Conservation (phyloP, 2,797 vertebrate genomes). For the Clarias fuscus region DNA sequence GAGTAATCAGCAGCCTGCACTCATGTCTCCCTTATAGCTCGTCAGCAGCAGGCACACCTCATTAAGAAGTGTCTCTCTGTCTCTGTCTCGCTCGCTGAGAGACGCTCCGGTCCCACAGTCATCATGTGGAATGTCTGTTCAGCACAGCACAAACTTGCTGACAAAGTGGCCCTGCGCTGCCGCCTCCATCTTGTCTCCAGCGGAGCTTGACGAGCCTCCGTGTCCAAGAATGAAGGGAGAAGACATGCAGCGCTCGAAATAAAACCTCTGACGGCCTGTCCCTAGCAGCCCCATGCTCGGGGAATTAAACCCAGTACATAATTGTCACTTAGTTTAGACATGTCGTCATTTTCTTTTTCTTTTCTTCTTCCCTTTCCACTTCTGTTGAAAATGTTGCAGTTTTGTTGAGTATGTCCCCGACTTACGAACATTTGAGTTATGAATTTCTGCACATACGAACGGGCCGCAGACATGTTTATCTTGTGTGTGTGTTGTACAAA, state of each 20-base stretch:
- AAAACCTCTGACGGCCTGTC: background rate
- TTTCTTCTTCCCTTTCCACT: background rate
- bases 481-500: too few species aligned
- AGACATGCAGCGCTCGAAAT: background rate
- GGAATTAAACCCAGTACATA: constrained; percentile 10
- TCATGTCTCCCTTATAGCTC: constrained; percentile 42
- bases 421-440: too few species aligned
- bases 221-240: constrained; percentile 15
- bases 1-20: constrained; percentile 40
- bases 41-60: constrained; percentile 48
- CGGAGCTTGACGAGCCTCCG: constrained; percentile 25
- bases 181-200: constrained; percentile 28
- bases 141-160: constrained; percentile 38
- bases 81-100: background rate
- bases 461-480: too few species aligned
- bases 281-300: background rate
- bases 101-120: constrained; percentile 19
- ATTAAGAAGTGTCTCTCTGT: constrained; percentile 39
- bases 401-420: background rate
- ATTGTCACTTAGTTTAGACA: constrained; percentile 8
- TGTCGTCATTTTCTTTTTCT: background rate
- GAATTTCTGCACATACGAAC: too few species aligned
- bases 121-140: constrained; percentile 43
- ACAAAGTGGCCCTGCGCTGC: constrained; percentile 32
- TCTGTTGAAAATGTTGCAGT: background rate